Base-by-base conservation (phyloP, 2,888 invertebrate genomes). In the Labia minor region DNA sequence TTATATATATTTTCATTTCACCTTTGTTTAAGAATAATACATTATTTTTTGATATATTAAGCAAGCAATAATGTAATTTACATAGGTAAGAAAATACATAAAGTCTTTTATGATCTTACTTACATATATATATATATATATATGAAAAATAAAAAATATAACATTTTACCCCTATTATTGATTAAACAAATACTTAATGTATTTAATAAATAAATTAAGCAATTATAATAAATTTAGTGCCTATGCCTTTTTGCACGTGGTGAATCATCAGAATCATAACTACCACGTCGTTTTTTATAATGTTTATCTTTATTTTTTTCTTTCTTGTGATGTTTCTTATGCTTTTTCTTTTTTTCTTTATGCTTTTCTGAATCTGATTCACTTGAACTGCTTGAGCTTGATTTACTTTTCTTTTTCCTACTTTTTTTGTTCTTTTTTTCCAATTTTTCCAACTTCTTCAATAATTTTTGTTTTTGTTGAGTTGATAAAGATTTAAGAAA, bases 401-500 rank as follows among this genome's bases (percentile, higher is more conserved):
- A 63, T 69, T 61, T 72, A 62, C 21, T 70, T 70, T 21, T 64
- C 63, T 63, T 68, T 69, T 73, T 66, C 67, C 70, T 66, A 71
- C 71, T 19, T 71, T 72, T 33, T 67, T 70, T 65, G 64, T 72
- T 73, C 37, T 73, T 80, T 21, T 72, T 73, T 64, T 73, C 71
- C 6, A 71, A 64, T 67, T 73, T 73, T 61, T 74, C 70, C 64
- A 65, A 62, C 61, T 67, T 68, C 65, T 88, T 94, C n/a, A 96
- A 79, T 18, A 96, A 78, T 74, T 92, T 92, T 73, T 92, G 87
- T 78, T 96, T 96, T 75, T 96, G 93, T 73, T 93, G 91, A 70
- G 86, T 89, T 3, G 89, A 86, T 16, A 96, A 78, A 1, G 91
- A 88, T 75, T 90, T 92, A 4, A 96, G 80, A 71, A 95, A 89